Percentiles rank a stretch among this genome's conserved stretches.
Evolutionary conservation across 2,797 vertebrate species (phyloP).

Genomic region (Microtus agrestis): DNA sequence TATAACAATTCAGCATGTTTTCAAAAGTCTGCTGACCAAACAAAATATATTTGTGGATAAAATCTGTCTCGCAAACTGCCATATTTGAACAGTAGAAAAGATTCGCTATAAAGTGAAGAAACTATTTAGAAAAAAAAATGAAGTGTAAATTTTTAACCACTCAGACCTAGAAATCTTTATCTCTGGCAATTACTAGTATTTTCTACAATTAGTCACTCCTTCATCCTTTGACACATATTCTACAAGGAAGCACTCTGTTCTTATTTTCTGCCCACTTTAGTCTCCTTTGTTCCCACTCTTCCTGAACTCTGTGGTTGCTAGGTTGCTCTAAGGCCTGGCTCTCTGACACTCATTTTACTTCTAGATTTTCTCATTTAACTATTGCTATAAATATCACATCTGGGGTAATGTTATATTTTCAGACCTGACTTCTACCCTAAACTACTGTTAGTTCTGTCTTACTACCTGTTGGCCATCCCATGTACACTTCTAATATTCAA

Average conservation of each 20-base stretch:
- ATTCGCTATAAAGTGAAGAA: conserved; percentile 3
- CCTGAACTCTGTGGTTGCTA: not conserved
- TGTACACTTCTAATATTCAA: not conserved
- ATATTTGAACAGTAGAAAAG: conserved; percentile 51
- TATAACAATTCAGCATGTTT: conserved; percentile 35
- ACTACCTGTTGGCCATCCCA: not conserved
- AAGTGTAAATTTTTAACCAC: not conserved
- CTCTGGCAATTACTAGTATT: not conserved
- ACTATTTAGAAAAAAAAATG: conserved; percentile 33
- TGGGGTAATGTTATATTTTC: conserved; percentile 12
- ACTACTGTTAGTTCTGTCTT: not conserved
- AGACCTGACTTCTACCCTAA: not conserved
- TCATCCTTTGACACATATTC: not conserved
- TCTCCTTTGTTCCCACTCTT: not conserved
- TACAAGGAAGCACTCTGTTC: not conserved
- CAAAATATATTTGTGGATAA: conserved; percentile 44
- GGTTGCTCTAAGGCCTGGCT: not conserved
- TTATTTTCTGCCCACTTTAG: not conserved
- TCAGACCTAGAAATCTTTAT: not conserved
- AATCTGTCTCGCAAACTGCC: conserved; percentile 25
- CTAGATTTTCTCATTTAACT: not conserved
- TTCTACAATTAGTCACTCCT: conserved; percentile 6
- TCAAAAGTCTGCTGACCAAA: conserved; percentile 37
- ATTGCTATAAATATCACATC: not conserved
- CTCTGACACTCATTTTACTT: not conserved